Conservation (phyloP, 1,140 invertebrate genomes). For the Lordiphosa mommai region DNA sequence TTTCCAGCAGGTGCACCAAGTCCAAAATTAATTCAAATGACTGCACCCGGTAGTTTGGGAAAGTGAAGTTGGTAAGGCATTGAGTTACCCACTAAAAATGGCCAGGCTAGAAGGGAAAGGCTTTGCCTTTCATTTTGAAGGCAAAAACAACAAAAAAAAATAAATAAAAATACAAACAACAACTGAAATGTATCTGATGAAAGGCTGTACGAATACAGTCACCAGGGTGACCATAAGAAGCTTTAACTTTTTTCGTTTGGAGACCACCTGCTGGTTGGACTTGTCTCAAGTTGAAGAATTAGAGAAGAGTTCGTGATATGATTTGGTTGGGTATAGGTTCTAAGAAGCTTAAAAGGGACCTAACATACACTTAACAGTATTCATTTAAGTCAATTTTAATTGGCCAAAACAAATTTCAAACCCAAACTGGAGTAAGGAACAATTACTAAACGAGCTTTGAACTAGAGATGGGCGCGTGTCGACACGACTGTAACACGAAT, state of each 20-base stretch:
- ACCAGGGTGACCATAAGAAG: slow-evolving; percentile 21
- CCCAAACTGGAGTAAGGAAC: too few relatives aligned
- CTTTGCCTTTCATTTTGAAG: slow-evolving; percentile 41
- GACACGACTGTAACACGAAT: too few relatives aligned
- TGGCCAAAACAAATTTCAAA: too few relatives aligned
- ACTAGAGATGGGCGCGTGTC: too few relatives aligned
- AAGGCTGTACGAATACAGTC: slow-evolving; percentile 22
- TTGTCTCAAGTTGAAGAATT: slow-evolving; percentile 51
- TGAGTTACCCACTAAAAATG: slow-evolving; percentile 17
- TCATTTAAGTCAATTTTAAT: too few relatives aligned
- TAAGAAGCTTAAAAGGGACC: not conserved
- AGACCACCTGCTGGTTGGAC: slow-evolving; percentile 60
- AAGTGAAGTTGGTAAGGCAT: slow-evolving; percentile 12
- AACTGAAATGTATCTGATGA: slow-evolving; percentile 58
- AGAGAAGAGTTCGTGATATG: slow-evolving; percentile 4
- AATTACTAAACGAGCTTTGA: too few relatives aligned
- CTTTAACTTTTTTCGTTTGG: slow-evolving; percentile 24
- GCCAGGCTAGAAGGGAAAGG: slow-evolving; percentile 41
- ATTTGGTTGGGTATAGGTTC: slow-evolving; percentile 9
- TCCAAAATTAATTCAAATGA: slow-evolving; percentile 70
- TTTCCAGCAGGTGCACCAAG: slow-evolving; percentile 74
- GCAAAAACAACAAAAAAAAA: slow-evolving; percentile 1
- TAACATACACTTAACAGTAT: too few relatives aligned
- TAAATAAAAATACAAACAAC: not conserved
- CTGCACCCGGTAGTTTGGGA: slow-evolving; percentile 34